Evolutionary conservation across 1,140 invertebrate genomes (phyloP), one percentile per base, ranked within the genome.

Genomic region (Grapholita molesta): DNA sequence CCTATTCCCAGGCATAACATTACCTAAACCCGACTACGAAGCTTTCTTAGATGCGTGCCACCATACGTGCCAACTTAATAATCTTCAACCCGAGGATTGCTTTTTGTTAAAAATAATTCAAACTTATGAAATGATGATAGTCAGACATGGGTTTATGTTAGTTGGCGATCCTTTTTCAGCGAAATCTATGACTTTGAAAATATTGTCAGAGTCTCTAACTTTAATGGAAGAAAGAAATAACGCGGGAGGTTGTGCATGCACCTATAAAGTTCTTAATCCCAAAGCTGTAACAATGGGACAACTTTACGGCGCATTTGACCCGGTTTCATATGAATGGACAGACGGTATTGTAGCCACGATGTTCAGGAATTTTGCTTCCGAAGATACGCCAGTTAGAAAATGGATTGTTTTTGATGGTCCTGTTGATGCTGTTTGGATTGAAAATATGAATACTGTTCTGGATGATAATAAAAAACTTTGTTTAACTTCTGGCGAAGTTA

Each of bases 381-480:
- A 95, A 33, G 93, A 95, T 73, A 94, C 93, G 3, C 92, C 94
- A 3, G 94, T 96, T 70, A 93, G 95, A 68, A 98, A 98, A 85
- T 97, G 96, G 96, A 94, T 97, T 32, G 94, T 97, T 64, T 97
- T 96, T 85, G 98, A 99, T 86, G 98, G 98, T 1, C 97, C 98
- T 0, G 97, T 99, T 0, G 98, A 99, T 90, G 97, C 97, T 24
- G 95, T 98, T 1, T 99, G 98, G 98, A 98, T 99, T 71, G 97
- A 99, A 92, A 99, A 98, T 90, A 95, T 99, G 94, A 99, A 99
- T 85, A 98, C 97, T 0, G 96, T 97, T 2, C 90, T 99, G 53
- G 98, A 99, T 88, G 97, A 99, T 82, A 99, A 98, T 86, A 99
- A 98, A 92, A 98, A 98, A 94, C 90, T 98, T 0, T 97, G 96